phyloP scores from a whole-genome alignment of 2,888 invertebrate genomes.

The Beris morrisii region DNA sequence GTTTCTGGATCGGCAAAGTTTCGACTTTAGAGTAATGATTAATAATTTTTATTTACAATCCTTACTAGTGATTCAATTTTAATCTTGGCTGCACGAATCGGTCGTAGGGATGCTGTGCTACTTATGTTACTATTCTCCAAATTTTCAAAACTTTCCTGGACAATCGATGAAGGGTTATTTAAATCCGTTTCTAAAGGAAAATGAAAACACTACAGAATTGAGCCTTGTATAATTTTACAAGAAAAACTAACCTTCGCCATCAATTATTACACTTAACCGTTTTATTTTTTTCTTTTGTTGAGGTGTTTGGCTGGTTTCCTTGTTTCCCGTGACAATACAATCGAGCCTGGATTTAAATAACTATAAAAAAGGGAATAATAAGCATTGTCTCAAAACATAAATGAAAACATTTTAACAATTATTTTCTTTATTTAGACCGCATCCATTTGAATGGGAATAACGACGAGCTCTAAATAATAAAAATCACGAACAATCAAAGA shows the following conservation, averaged over 20 bases:
- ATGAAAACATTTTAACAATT: too few species aligned
- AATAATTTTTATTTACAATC: not conserved
- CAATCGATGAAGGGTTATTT: too few species aligned
- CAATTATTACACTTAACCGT: constrained; percentile 17
- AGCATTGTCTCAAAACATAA: too few species aligned
- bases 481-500: too few species aligned
- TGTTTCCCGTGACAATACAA: constrained; percentile 1
- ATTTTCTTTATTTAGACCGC: too few species aligned
- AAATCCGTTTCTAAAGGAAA: too few species aligned
- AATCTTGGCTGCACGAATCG: constrained; percentile 50
- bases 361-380: not conserved
- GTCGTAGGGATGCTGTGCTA: constrained; percentile 40
- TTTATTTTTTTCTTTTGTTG: constrained; percentile 25
- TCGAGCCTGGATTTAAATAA: constrained; percentile 11
- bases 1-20: constrained; percentile 42
- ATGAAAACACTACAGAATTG: too few species aligned
- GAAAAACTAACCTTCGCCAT: constrained; percentile 16
- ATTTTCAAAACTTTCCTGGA: too few species aligned
- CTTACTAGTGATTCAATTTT: constrained; percentile 46
- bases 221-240: not conserved
- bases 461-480: too few species aligned
- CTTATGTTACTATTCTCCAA: constrained; percentile 29
- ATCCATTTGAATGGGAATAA: too few species aligned
- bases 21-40: not conserved
- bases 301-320: constrained; percentile 6